A percentile compares a stretch with the other conserved stretches of the same genome.
phyloP scores from a whole-genome alignment of 2,888 invertebrate species.

The Synergus laeviventris region DNA sequence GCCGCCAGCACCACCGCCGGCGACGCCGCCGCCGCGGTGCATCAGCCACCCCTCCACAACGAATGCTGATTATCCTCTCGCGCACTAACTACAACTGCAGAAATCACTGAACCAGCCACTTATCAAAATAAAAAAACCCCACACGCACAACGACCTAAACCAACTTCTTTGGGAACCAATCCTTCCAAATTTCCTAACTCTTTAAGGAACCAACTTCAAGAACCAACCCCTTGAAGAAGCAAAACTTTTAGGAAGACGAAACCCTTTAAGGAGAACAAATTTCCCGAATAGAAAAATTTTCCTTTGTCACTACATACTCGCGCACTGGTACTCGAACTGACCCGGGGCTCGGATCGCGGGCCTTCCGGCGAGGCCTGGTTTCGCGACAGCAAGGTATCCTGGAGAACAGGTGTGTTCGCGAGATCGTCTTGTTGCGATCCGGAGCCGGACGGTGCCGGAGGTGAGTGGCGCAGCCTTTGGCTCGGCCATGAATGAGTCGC shows the following conservation, averaged over 20 bases:
- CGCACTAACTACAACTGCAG: constrained; percentile 36
- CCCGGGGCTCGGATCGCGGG: constrained; percentile 47
- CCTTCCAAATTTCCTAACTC: not conserved
- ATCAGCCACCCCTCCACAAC: constrained; percentile 80
- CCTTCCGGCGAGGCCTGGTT: constrained; percentile 6
- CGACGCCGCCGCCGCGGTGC: constrained; percentile 86
- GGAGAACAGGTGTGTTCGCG: constrained; percentile 61
- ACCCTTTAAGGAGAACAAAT: not conserved
- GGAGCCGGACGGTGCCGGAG: constrained; percentile 62
- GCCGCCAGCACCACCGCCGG: constrained; percentile 77
- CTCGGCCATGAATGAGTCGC: constrained; percentile 74
- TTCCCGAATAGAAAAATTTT: constrained; percentile 41
- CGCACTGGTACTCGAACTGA: constrained; percentile 39
- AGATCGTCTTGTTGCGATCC: constrained; percentile 51
- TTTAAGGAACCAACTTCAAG: not conserved
- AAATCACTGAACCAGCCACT: constrained; percentile 36
- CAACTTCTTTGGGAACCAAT: not conserved
- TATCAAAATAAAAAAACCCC: constrained; percentile 2
- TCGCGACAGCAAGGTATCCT: constrained; percentile 50
- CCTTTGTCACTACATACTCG: constrained; percentile 43
- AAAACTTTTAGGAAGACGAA: not conserved
- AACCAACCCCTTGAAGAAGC: not conserved
- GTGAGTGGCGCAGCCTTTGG: constrained; percentile 69
- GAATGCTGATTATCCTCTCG: constrained; percentile 51
- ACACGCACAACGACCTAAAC: not conserved